Evolutionary conservation across 2,797 vertebrate species (phyloP).

Genomic region (Bradypodion ventrale): DNA sequence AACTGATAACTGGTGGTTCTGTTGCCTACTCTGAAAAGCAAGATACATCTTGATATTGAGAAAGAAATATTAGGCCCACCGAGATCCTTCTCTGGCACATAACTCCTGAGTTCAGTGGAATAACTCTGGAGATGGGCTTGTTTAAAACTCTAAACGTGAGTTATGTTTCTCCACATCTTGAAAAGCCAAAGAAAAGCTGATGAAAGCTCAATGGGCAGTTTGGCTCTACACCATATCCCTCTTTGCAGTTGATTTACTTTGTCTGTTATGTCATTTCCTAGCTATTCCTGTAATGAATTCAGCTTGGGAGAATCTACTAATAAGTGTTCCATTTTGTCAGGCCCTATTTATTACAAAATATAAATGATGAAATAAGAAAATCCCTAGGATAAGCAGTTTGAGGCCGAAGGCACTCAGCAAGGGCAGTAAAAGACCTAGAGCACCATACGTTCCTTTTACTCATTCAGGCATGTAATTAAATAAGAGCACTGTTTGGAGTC

Average conservation of each 20-base stretch:
- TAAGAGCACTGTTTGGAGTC: neutral
- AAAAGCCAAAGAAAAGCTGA: neutral
- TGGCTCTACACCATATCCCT: conserved; percentile 14
- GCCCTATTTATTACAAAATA: conserved; percentile 29
- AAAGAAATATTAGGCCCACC: conserved; percentile 1
- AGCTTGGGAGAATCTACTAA: conserved; percentile 25
- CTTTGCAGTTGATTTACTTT: conserved; percentile 21
- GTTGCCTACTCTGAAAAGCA: neutral
- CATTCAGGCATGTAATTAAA: conserved; percentile 29
- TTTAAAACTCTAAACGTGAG: conserved; percentile 11
- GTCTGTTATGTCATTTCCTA: conserved; percentile 14
- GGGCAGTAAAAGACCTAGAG: neutral
- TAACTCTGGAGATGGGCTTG: neutral
- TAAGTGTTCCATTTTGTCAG: conserved; percentile 21
- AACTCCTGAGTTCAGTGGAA: neutral
- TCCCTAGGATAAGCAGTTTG: neutral
- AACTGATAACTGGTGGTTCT: neutral
- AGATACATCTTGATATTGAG: neutral
- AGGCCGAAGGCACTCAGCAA: neutral
- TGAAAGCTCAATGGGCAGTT: conserved; percentile 9
- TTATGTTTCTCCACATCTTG: conserved; percentile 19
- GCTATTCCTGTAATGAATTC: conserved; percentile 19
- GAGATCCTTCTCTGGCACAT: neutral
- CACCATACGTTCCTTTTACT: neutral
- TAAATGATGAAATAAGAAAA: conserved; percentile 38